These are phyloP conservation scores for Psittacula derbiana DNA, from an alignment of 2,797 vertebrate genomes.

Conservation along the genomic window DNA sequence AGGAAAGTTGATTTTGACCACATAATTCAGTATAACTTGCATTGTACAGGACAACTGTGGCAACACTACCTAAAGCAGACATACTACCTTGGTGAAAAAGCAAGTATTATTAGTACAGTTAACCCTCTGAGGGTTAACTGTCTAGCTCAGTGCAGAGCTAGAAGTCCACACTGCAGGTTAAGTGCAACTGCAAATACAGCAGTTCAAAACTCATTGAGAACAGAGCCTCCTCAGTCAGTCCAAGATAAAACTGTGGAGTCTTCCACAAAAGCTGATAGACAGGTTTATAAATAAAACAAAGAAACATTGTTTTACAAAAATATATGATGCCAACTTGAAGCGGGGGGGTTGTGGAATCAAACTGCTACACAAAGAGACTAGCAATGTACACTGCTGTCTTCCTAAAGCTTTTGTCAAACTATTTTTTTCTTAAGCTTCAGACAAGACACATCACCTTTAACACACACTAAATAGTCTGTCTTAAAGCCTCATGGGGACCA, in stretches of 20 bases:
- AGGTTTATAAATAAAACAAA: constrained; percentile 60
- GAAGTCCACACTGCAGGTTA: background rate
- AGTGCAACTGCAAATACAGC: background rate
- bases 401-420: constrained; percentile 46
- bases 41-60: background rate
- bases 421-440: constrained; percentile 10
- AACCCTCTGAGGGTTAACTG: background rate
- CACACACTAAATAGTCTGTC: background rate
- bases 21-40: background rate
- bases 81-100: background rate
- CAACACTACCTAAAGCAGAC: background rate
- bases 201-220: constrained; percentile 9
- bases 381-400: background rate
- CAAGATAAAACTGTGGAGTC: constrained; percentile 11
- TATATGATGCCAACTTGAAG: background rate
- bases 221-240: background rate
- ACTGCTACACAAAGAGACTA: constrained; percentile 25
- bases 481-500: background rate
- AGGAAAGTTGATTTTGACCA: background rate
- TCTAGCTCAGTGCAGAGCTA: background rate
- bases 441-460: constrained; percentile 27
- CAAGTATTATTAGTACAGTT: background rate
- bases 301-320: constrained; percentile 51
- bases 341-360: background rate
- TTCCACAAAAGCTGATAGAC: constrained; percentile 43